Conservation (phyloP, 2,113 vertebrate genomes). For the Hystrix brachyura region DNA sequence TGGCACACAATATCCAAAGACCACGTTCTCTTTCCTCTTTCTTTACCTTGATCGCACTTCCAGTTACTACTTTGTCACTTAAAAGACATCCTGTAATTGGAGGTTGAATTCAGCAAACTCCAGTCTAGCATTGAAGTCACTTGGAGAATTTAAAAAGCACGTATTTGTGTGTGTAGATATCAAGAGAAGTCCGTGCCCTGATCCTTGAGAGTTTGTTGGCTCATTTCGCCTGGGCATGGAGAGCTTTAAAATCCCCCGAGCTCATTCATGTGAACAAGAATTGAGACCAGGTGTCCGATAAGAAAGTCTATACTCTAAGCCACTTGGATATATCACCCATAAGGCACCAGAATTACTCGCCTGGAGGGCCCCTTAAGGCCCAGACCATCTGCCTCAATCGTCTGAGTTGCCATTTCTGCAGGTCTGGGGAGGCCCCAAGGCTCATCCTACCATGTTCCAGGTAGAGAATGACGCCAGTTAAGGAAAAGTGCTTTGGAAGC, state of each 20-base stretch:
- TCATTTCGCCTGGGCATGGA: background rate
- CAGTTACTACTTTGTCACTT: background rate
- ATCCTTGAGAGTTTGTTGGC: background rate
- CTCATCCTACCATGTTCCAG: background rate
- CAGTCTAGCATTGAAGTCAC: background rate
- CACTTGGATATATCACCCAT: background rate
- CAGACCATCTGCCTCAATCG: rapidly evolving
- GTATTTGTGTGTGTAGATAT: background rate
- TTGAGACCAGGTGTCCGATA: background rate
- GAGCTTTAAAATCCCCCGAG: background rate
- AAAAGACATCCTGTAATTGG: background rate
- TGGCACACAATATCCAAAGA: background rate
- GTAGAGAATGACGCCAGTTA: background rate
- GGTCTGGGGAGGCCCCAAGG: background rate
- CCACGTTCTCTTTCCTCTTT: background rate
- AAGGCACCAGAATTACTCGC: background rate
- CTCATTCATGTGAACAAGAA: background rate
- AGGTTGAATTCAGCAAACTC: background rate
- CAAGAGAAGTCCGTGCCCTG: background rate
- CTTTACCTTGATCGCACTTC: background rate
- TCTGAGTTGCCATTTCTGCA: background rate
- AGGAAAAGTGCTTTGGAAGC: background rate
- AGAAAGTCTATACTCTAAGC: background rate
- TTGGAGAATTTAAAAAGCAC: background rate
- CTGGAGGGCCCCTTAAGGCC: background rate